A percentile compares a stretch with the other conserved stretches of the same genome.
These are phyloP conservation scores for Melanotaenia maccullochi DNA, from an alignment of 2,797 vertebrate species.

Conservation along the genomic window DNA sequence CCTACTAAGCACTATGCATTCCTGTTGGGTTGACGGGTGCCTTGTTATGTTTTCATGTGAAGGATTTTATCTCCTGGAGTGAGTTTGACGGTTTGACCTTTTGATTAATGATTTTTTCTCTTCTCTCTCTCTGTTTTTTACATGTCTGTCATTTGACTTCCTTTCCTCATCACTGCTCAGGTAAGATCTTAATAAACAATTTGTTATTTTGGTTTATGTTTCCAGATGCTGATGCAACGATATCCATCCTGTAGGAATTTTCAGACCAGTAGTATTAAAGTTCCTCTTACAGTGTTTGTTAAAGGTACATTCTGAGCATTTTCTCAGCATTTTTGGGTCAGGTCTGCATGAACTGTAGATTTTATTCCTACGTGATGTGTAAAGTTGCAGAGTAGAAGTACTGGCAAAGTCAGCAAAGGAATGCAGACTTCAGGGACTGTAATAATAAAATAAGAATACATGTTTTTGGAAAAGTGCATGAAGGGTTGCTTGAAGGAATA, in stretches of 20 bases:
- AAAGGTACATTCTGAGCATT: background rate
- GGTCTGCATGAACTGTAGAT: background rate
- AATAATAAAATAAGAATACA: background rate
- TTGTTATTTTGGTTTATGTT: background rate
- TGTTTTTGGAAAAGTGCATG: background rate
- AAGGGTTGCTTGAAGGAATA: background rate
- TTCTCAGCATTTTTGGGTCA: background rate
- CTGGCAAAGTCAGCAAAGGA: background rate
- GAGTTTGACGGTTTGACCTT: constrained; percentile 40
- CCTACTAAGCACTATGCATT: constrained; percentile 34
- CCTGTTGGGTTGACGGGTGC: constrained; percentile 24
- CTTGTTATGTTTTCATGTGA: constrained; percentile 22
- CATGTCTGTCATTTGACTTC: constrained; percentile 31
- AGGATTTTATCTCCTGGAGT: constrained; percentile 26
- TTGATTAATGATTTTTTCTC: constrained; percentile 35
- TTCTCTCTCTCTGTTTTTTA: constrained; percentile 26
- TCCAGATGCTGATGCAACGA: background rate
- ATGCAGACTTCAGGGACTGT: background rate
- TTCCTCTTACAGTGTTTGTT: background rate
- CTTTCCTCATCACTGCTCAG: constrained; percentile 44
- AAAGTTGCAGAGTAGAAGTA: background rate
- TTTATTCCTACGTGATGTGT: background rate
- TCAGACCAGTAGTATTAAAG: background rate
- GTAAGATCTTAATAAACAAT: constrained; percentile 49
- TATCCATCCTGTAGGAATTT: background rate